Conservation (phyloP, 2,113 vertebrate species). For the Hipposideros armiger region DNA sequence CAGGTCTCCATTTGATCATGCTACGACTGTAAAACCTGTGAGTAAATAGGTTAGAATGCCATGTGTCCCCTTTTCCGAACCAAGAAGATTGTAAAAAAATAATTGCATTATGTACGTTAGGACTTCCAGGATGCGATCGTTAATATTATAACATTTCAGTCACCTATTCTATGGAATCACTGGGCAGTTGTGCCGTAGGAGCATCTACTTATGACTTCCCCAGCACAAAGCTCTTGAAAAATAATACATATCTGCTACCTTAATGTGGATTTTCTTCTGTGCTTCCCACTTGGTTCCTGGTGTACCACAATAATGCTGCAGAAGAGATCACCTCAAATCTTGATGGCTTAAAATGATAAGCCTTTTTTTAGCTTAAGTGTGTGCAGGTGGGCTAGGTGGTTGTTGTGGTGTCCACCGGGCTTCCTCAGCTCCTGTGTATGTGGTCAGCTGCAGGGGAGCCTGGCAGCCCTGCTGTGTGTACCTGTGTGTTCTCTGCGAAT, state of each 20-base stretch:
- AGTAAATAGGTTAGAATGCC: neutral
- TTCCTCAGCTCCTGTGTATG: neutral
- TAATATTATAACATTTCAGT: slow-evolving; percentile 29
- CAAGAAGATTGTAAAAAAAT: neutral
- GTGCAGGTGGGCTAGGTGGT: neutral
- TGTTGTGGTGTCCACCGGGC: neutral
- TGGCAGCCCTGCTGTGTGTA: neutral
- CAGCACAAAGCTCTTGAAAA: slow-evolving; percentile 19
- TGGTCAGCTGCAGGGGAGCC: neutral
- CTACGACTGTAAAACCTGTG: neutral
- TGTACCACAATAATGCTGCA: neutral
- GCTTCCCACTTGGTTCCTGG: neutral
- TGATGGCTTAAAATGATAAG: neutral
- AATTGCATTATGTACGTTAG: neutral
- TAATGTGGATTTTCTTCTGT: neutral
- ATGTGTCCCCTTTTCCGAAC: neutral
- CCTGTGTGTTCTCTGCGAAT: neutral
- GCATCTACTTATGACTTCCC: neutral
- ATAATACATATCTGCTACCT: neutral
- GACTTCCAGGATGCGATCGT: neutral
- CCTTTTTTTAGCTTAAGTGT: neutral
- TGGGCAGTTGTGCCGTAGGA: neutral
- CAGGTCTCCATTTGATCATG: neutral
- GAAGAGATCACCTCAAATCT: neutral
- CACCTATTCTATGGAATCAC: neutral